Conservation (phyloP, 2,888 invertebrate genomes). For the Vanessa cardui region DNA sequence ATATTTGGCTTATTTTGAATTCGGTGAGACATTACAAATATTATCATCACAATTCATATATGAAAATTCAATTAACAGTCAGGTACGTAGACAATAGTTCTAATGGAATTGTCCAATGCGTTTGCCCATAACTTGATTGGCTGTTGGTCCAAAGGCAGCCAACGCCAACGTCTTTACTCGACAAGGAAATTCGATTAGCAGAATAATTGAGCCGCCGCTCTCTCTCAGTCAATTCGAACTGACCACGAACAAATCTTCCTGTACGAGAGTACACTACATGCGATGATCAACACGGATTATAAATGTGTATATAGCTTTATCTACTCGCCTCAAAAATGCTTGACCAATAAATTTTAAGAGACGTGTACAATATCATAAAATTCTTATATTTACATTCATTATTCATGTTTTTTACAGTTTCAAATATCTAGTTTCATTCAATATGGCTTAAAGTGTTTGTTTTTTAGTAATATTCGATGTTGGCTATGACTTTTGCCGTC, state of each 20-base stretch:
- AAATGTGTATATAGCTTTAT: too few relatives aligned
- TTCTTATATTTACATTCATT: too few relatives aligned
- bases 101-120: constrained; percentile 17
- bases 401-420: too few relatives aligned
- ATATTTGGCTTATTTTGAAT: too few relatives aligned
- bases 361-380: too few relatives aligned
- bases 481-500: too few relatives aligned
- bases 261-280: constrained; percentile 31
- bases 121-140: constrained; percentile 29
- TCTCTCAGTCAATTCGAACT: constrained; percentile 45
- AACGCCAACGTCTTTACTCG: constrained; percentile 40
- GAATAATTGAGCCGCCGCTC: constrained; percentile 51
- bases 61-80: background rate
- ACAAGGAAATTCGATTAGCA: constrained; percentile 64
- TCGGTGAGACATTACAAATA: background rate
- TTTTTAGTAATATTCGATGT: too few relatives aligned
- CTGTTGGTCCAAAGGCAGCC: constrained; percentile 31
- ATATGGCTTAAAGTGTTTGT: too few relatives aligned
- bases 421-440: too few relatives aligned
- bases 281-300: constrained; percentile 31
- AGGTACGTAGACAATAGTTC: constrained; percentile 16
- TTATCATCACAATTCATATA: constrained; percentile 1
- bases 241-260: constrained; percentile 43
- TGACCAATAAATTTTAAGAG: too few relatives aligned
- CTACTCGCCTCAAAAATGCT: too few relatives aligned